Conservation (phyloP, 2,888 invertebrate species). For the Caenorhabditis becei region DNA sequence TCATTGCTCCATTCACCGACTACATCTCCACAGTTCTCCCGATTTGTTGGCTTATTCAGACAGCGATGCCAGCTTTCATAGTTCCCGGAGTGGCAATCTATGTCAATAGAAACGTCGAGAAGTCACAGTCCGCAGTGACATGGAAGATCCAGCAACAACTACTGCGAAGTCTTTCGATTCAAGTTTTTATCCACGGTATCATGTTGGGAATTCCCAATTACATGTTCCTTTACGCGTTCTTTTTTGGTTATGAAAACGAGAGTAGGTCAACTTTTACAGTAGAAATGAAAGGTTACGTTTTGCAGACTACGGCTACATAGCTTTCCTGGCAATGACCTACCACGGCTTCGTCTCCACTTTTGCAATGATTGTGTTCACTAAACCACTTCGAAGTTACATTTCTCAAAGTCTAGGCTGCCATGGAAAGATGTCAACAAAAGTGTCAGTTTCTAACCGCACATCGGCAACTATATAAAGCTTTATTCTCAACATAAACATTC, state of each 20-base stretch:
- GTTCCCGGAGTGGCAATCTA: conserved; percentile 6
- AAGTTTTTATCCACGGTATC: conserved; percentile 8
- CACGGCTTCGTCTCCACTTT: conserved; percentile 33
- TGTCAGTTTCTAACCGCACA: not conserved
- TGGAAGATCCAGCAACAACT: conserved; percentile 14
- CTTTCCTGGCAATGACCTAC: conserved; percentile 10
- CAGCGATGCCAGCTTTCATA: not conserved
- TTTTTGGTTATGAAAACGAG: conserved; percentile 21
- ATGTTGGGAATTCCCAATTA: conserved; percentile 24
- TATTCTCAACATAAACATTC: too few relatives aligned
- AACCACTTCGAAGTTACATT: conserved; percentile 23
- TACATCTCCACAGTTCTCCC: conserved; percentile 6
- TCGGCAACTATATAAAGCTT: too few relatives aligned
- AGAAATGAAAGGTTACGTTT: not conserved
- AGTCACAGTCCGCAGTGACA: not conserved
- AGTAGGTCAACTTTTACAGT: not conserved
- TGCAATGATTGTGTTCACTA: conserved; percentile 27
- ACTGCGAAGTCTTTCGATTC: conserved; percentile 20
- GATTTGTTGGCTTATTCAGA: conserved; percentile 8
- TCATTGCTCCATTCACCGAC: not conserved
- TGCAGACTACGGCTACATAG: conserved; percentile 15
- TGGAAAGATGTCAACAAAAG: not conserved
- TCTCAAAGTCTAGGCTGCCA: not conserved
- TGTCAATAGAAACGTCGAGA: not conserved
- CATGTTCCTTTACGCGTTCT: conserved; percentile 30